phyloP scores from a whole-genome alignment of 2,888 invertebrate species.

The Cantharis lateralis region DNA sequence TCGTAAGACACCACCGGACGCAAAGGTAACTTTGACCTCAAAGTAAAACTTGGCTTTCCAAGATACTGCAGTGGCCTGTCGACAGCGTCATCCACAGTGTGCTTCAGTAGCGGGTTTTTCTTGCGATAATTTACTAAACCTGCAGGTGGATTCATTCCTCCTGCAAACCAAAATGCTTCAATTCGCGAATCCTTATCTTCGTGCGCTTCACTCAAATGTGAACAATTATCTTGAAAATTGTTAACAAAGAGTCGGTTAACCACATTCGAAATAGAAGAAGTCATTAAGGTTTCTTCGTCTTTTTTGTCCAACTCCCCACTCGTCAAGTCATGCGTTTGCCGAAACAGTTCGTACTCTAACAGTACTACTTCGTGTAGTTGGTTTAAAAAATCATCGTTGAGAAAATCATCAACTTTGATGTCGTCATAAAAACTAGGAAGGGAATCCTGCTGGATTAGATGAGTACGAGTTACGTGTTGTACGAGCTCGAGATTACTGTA shows the following conservation, averaged over 20 bases:
- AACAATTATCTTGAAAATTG: slow-evolving; percentile 61
- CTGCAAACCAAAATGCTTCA: slow-evolving; percentile 86
- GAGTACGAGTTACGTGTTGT: slow-evolving; percentile 80
- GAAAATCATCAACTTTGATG: slow-evolving; percentile 52
- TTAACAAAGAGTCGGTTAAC: slow-evolving; percentile 71
- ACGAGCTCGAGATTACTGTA: slow-evolving; percentile 73
- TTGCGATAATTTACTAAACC: slow-evolving; percentile 51
- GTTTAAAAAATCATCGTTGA: slow-evolving; percentile 58
- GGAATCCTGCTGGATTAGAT: slow-evolving; percentile 63
- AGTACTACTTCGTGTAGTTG: slow-evolving; percentile 67
- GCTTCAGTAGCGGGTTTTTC: slow-evolving; percentile 23
- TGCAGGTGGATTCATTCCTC: slow-evolving; percentile 66
- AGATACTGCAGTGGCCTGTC: slow-evolving; percentile 73
- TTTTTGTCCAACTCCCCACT: slow-evolving; percentile 42
- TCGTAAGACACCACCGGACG: slow-evolving; percentile 65
- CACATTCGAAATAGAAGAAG: slow-evolving; percentile 65
- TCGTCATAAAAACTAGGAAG: slow-evolving; percentile 65
- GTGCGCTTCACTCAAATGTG: slow-evolving; percentile 68
- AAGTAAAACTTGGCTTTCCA: slow-evolving; percentile 69
- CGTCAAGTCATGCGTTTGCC: slow-evolving; percentile 44
- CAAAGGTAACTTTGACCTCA: slow-evolving; percentile 73
- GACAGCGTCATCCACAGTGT: slow-evolving; percentile 59
- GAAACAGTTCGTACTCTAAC: slow-evolving; percentile 60
- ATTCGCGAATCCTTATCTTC: slow-evolving; percentile 78
- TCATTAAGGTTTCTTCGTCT: slow-evolving; percentile 56